A percentile compares a stretch with the other conserved stretches of the same genome.
Conservation (phyloP, 2,888 invertebrate genomes). For the Parochlus steinenii region DNA sequence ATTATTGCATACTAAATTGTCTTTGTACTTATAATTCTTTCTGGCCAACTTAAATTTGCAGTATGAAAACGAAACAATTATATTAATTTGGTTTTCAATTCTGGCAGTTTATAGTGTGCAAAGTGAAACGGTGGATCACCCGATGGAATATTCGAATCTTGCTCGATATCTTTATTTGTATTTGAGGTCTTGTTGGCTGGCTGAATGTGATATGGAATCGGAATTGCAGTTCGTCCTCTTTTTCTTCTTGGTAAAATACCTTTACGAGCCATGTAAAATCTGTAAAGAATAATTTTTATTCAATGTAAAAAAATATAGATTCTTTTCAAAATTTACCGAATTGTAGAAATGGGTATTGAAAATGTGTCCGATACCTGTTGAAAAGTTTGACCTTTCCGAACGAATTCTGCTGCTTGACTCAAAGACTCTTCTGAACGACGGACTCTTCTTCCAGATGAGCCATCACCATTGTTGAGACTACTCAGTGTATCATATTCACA, state of each 20-base stretch:
- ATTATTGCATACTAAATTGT: too few relatives aligned
- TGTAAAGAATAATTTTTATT: conserved; percentile 18
- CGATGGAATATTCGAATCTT: conserved; percentile 27
- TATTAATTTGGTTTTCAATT: conserved; percentile 22
- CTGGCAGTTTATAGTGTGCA: conserved; percentile 58
- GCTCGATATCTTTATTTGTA: too few relatives aligned
- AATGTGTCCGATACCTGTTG: conserved; percentile 76
- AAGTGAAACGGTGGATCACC: conserved; percentile 54
- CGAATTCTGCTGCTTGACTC: conserved; percentile 68
- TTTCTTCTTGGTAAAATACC: conserved; percentile 65
- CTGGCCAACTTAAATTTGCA: too few relatives aligned
- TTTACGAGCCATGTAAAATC: conserved; percentile 77
- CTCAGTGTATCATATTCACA: conserved; percentile 38
- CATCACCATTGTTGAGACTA: too few relatives aligned
- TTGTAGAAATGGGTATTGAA: conserved; percentile 75
- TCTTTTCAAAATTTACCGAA: conserved; percentile 33
- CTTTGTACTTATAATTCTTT: too few relatives aligned
- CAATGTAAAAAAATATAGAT: background rate
- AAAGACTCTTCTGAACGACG: conserved; percentile 60
- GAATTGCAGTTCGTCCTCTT: conserved; percentile 57
- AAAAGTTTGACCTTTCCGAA: conserved; percentile 73
- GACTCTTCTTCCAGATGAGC: conserved; percentile 32
- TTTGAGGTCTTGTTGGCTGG: too few relatives aligned
- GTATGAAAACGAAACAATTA: conserved; percentile 17
- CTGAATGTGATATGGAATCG: too few relatives aligned